Conservation (phyloP, 1,140 invertebrate species). For the Ips typographus region DNA sequence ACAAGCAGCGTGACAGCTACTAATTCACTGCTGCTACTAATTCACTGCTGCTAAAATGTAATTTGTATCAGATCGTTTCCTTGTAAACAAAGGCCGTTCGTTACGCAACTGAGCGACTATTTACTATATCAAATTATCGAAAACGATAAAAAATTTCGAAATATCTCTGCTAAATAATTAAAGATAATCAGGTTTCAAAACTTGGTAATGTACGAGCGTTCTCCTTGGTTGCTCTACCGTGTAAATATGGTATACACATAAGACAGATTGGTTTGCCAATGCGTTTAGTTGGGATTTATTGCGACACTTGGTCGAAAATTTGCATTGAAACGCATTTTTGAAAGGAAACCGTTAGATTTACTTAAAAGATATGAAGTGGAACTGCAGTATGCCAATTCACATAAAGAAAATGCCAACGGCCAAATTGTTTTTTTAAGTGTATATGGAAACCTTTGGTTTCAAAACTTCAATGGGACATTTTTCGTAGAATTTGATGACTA, state of each 20-base stretch:
- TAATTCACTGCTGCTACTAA: neutral
- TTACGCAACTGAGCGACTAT: neutral
- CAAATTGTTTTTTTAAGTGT: too few species aligned
- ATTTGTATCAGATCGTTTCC: constrained; percentile 2
- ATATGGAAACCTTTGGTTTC: too few species aligned
- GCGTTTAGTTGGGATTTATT: neutral
- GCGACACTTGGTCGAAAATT: neutral
- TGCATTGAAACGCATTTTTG: too few species aligned
- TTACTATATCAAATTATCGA: neutral
- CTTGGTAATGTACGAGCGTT: constrained; percentile 20
- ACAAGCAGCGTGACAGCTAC: too few species aligned
- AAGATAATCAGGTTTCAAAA: constrained; percentile 24
- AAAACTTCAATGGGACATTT: too few species aligned
- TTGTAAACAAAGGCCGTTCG: neutral
- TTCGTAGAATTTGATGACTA: too few species aligned
- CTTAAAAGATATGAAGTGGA: too few species aligned
- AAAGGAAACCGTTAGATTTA: too few species aligned
- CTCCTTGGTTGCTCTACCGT: constrained; percentile 10
- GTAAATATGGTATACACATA: constrained; percentile 12
- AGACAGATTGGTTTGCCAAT: neutral
- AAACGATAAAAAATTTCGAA: constrained; percentile 21
- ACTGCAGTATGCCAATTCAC: too few species aligned
- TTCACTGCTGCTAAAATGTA: neutral
- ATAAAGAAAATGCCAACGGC: too few species aligned
- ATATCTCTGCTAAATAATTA: constrained; percentile 24